phyloP scores from a whole-genome alignment of 2,797 vertebrate species.

The Anabas testudineus region DNA sequence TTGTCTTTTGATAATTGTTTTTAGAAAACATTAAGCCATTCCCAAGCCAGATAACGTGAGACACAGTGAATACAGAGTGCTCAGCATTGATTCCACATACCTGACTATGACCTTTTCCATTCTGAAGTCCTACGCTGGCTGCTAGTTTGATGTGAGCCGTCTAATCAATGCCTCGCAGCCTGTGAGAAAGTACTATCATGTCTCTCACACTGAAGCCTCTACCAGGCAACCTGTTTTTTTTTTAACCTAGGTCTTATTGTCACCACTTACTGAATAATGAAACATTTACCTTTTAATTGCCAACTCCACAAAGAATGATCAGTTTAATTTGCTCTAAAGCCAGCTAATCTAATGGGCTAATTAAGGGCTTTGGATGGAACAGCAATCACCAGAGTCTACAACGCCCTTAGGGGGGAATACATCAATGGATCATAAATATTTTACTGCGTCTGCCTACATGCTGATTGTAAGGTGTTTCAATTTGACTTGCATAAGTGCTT shows the following conservation, averaged over 20 bases:
- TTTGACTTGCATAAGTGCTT: constrained; percentile 68
- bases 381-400: constrained; percentile 73
- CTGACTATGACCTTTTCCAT: constrained; percentile 84
- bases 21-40: constrained; percentile 60
- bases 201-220: constrained; percentile 57
- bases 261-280: constrained; percentile 73
- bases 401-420: constrained; percentile 68
- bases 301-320: constrained; percentile 76
- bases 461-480: constrained; percentile 63
- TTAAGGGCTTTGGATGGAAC: constrained; percentile 77
- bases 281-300: constrained; percentile 82
- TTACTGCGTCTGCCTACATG: constrained; percentile 72
- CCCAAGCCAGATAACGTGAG: constrained; percentile 66
- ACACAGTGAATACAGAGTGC: constrained; percentile 78
- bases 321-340: constrained; percentile 80
- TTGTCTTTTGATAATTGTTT: constrained; percentile 79
- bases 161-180: constrained; percentile 74
- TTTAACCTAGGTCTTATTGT: constrained; percentile 63
- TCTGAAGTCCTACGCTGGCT: constrained; percentile 70
- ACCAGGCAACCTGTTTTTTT: constrained; percentile 53
- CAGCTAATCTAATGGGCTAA: constrained; percentile 80
- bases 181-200: constrained; percentile 52
- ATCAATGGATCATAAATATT: constrained; percentile 83
- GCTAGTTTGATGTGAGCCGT: constrained; percentile 74
- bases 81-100: constrained; percentile 79